phyloP scores from a whole-genome alignment of 2,797 vertebrate genomes.

The Otolemur crassicaudatus region DNA sequence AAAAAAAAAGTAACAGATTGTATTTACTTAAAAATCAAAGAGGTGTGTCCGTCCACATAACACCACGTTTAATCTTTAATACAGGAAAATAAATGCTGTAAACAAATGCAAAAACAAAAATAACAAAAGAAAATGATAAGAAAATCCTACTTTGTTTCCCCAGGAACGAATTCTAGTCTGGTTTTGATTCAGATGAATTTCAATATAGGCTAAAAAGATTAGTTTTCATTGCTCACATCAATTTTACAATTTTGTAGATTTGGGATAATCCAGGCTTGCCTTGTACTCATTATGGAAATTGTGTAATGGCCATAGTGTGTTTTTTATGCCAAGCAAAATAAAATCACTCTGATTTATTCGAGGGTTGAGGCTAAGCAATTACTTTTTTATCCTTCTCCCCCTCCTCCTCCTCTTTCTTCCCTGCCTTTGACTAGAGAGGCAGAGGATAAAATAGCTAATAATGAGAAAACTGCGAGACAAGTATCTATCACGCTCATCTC shows the following conservation, averaged over 20 bases:
- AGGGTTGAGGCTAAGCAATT: not conserved
- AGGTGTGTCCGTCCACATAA: not conserved
- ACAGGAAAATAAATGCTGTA: slow-evolving; percentile 14
- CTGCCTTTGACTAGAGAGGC: slow-evolving; percentile 24
- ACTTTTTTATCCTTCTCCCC: not conserved
- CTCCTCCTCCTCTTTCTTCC: not conserved
- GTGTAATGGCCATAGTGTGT: not conserved
- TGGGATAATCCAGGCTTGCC: not conserved
- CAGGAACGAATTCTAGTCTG: not conserved
- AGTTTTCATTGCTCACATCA: slow-evolving; percentile 31
- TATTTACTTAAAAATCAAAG: slow-evolving; percentile 4
- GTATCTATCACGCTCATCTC: not conserved
- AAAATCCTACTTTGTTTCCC: not conserved
- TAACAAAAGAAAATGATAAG: not conserved
- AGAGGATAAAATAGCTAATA: not conserved
- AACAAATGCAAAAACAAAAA: not conserved
- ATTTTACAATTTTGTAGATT: not conserved
- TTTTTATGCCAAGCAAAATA: not conserved
- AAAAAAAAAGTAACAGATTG: not conserved
- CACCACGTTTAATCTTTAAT: slow-evolving; percentile 14
- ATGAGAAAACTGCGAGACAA: not conserved
- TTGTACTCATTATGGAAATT: not conserved
- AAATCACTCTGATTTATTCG: not conserved
- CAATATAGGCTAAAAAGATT: not conserved
- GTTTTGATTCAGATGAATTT: slow-evolving; percentile 10